phyloP scores from a whole-genome alignment of 2,888 invertebrate species.

The Electrophaes corylata region DNA sequence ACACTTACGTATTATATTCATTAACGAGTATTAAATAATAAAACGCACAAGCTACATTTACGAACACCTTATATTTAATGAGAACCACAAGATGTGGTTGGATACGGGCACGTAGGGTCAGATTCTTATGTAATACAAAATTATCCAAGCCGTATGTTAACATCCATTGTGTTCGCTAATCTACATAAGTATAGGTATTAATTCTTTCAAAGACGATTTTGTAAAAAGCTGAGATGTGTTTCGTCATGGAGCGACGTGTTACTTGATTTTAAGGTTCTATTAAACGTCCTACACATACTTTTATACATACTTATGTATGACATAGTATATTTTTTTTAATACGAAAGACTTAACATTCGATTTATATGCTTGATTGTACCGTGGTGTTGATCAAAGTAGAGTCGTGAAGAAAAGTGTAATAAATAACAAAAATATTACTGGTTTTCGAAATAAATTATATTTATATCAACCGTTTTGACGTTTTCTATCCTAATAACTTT shows the following conservation, averaged over 20 bases:
- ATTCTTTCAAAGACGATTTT: slow-evolving; percentile 80
- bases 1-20: no score
- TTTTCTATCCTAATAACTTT: no score
- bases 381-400: slow-evolving; percentile 40
- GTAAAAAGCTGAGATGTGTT: slow-evolving; percentile 71
- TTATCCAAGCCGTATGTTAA: slow-evolving; percentile 74
- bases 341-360: slow-evolving; percentile 49
- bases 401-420: slow-evolving; percentile 46
- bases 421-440: slow-evolving; percentile 3
- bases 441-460: no score
- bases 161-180: slow-evolving; percentile 78
- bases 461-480: no score
- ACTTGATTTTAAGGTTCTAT: slow-evolving; percentile 26
- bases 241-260: slow-evolving; percentile 57
- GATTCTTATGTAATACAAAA: slow-evolving; percentile 72
- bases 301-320: not conserved
- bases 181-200: slow-evolving; percentile 84
- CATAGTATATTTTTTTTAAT: slow-evolving; percentile 68
- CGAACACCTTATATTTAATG: not conserved
- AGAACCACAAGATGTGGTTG: not conserved
- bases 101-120: not conserved
- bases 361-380: slow-evolving; percentile 41
- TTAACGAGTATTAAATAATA: no score
- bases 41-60: no score
- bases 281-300: slow-evolving; percentile 37